A percentile compares a stretch with the other conserved stretches of the same genome.
These are phyloP conservation scores for Dinocampus coccinellae DNA, from an alignment of 2,888 invertebrate genomes.

Conservation along the genomic window DNA sequence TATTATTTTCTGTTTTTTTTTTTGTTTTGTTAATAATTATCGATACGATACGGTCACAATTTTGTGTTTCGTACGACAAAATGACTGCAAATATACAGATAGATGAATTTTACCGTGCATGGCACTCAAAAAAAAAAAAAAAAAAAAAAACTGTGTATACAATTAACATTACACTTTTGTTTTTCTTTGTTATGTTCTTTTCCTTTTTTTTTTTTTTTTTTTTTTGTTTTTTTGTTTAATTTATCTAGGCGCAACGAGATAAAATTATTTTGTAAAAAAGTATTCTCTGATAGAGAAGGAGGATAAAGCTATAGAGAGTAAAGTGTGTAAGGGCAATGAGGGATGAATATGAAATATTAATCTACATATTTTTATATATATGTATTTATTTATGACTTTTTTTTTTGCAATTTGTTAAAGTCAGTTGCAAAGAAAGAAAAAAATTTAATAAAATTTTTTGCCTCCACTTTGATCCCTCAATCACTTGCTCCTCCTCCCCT, in stretches of 20 bases:
- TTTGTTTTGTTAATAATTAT: conserved; percentile 59
- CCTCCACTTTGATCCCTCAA: conserved; percentile 17
- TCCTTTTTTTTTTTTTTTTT: conserved; percentile 29
- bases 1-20: conserved; percentile 22
- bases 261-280: conserved; percentile 56
- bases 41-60: conserved; percentile 48
- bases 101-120: conserved; percentile 61
- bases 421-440: not conserved
- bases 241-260: conserved; percentile 48
- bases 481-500: conserved; percentile 16
- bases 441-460: not conserved
- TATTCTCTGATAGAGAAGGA: conserved; percentile 51
- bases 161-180: conserved; percentile 46
- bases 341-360: conserved; percentile 20
- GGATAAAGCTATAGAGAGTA: conserved; percentile 42
- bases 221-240: conserved; percentile 37
- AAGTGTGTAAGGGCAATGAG: conserved; percentile 27
- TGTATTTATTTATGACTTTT: conserved; percentile 38
- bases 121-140: conserved; percentile 64
- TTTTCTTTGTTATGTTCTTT: conserved; percentile 41
- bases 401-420: conserved; percentile 35
- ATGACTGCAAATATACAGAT: conserved; percentile 61
- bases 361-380: conserved; percentile 20
- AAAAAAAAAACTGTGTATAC: conserved; percentile 61
- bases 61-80: conserved; percentile 51